Percentiles rank a stretch among this genome's conserved stretches.
These are phyloP conservation scores for Hyperopisus bebe DNA, from an alignment of 2,113 vertebrate genomes.

Conservation along the genomic window DNA sequence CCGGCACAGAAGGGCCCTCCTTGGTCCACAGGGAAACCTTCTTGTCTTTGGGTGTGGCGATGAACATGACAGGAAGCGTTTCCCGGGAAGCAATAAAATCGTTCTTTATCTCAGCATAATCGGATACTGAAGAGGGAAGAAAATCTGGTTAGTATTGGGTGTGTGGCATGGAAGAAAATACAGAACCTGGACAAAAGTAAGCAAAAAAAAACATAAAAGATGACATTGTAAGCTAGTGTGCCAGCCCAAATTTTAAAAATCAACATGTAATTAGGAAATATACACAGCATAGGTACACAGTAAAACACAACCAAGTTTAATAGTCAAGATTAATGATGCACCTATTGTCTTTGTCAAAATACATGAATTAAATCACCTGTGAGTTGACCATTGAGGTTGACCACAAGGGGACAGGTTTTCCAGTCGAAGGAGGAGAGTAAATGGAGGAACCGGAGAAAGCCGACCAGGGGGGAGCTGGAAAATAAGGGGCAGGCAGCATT, in stretches of 20 bases:
- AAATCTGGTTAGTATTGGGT: neutral
- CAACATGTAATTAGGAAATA: neutral
- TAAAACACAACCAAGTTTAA: neutral
- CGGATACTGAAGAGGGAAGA: constrained; percentile 57
- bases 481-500: neutral
- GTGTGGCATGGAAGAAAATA: neutral
- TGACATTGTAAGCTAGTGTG: neutral
- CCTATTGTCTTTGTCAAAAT: neutral
- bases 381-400: constrained; percentile 81
- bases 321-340: neutral
- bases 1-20: constrained; percentile 74
- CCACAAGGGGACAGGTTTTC: constrained; percentile 84
- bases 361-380: constrained; percentile 57
- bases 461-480: constrained; percentile 83
- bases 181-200: neutral
- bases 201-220: neutral
- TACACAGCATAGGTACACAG: neutral
- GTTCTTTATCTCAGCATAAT: constrained; percentile 80
- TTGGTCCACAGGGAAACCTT: constrained; percentile 82
- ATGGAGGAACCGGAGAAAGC: constrained; percentile 84
- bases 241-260: neutral
- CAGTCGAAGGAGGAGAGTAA: constrained; percentile 89
- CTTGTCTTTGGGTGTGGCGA: constrained; percentile 81
- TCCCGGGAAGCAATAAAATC: constrained; percentile 73
- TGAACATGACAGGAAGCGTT: constrained; percentile 79